Conservation (phyloP, 1,140 invertebrate genomes). For the Formica exsecta region DNA sequence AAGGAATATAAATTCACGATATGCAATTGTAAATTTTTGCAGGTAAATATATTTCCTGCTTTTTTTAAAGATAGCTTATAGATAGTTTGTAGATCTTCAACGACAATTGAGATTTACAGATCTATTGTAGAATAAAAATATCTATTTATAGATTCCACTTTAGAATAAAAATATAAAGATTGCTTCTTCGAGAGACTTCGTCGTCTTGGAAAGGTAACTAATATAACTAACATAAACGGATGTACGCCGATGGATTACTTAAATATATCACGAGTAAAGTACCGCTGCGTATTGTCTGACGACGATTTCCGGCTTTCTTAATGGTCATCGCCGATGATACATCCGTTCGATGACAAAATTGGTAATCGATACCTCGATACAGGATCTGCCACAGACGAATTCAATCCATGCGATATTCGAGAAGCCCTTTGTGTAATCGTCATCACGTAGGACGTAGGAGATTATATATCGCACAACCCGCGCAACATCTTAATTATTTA, state of each 20-base stretch:
- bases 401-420: constrained; percentile 48
- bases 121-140: constrained; percentile 2
- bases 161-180: background rate
- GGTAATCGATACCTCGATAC: constrained; percentile 67
- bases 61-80: background rate
- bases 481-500: background rate
- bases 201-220: background rate
- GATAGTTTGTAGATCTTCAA: background rate
- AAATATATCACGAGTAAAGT: constrained; percentile 61
- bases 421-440: constrained; percentile 24
- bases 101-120: background rate
- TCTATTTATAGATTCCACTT: no score
- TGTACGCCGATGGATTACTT: background rate
- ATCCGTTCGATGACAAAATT: constrained; percentile 66
- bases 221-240: no score
- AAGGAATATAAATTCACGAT: background rate
- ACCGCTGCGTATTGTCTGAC: constrained; percentile 70
- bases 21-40: background rate
- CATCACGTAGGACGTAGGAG: background rate
- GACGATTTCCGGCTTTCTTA: constrained; percentile 67
- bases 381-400: constrained; percentile 13
- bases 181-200: constrained; percentile 24
- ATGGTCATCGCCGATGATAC: constrained; percentile 48
- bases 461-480: background rate
- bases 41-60: background rate